Base-by-base conservation (phyloP, 1,140 invertebrate genomes). In the Kradibia gibbosae region DNA sequence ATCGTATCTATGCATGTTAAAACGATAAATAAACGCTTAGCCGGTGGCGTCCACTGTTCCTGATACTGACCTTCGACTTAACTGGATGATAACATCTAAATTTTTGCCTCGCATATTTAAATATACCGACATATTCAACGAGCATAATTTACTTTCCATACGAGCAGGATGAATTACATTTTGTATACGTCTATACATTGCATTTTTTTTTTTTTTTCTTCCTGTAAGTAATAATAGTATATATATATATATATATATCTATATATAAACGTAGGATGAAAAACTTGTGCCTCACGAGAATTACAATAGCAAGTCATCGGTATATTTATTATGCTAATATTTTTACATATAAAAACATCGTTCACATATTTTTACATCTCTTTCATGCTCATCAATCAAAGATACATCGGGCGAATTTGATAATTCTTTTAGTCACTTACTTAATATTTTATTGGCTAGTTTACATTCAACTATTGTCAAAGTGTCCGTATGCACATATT, bases 301-400 rank as follows among this genome's bases (percentile, higher is more conserved):
- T 67, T 67, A 67, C n/a, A 48, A 50, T n/a, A 70, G 48, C n/a
- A 55, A 67, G 50, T 70, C 62, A 78, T 53, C n/a, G 15, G 31
- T 20, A 22, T 71, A 70, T 71, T 70, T 39, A 78, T 71, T 15
- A 71, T 78, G 48, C 42, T 78, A 78, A 78, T 71, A 71, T 42
- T 53, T 53, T 70, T 53, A 71, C 36, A 53, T 71, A 71, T 71
- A 36, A 78, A 62, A 55, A 53, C 48, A 39, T 70, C 50, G 55
- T 71, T 67, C 55, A 70, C 39, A 65, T 76, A 65, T 48, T 67
- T 31, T 57, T 67, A 67, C 62, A 67, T 50, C 42, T 50, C 48
- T 22, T 55, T 36, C 36, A 5, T n/a, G 20, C 25, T 4, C n/a
- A 25, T 4, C 25, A 55, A 10, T 42, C 48, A 45, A 42, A 60